Conservation (phyloP, 2,797 vertebrate species). For the Lates japonicus region DNA sequence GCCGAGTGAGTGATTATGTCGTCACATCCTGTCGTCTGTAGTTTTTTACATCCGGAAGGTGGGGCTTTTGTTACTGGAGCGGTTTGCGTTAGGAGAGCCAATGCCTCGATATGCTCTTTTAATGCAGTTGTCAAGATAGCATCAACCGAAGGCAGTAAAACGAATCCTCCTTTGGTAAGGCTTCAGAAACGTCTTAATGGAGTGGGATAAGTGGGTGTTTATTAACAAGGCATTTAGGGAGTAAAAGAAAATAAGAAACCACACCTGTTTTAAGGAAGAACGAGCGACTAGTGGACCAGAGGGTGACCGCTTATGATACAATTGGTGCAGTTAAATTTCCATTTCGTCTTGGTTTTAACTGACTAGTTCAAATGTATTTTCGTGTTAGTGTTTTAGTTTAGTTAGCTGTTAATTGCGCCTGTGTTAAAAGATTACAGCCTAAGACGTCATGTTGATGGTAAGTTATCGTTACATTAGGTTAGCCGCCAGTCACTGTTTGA, state of each 20-base stretch:
- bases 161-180: conserved; percentile 74
- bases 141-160: conserved; percentile 56
- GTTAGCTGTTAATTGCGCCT: not conserved
- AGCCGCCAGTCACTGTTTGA: conserved; percentile 11
- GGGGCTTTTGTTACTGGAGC: conserved; percentile 78
- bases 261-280: conserved; percentile 49
- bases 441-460: not conserved
- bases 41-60: conserved; percentile 72
- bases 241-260: not conserved
- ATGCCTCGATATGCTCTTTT: conserved; percentile 63
- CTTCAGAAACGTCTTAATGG: accelerated
- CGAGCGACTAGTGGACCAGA: conserved; percentile 23
- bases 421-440: no score
- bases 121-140: conserved; percentile 80
- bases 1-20: not conserved
- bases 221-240: not conserved
- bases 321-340: not conserved
- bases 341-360: accelerated
- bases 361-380: not conserved
- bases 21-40: conserved; percentile 52
- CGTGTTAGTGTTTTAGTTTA: not conserved
- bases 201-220: not conserved
- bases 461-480: conserved; percentile 25
- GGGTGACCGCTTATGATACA: not conserved
- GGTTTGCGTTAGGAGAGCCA: conserved; percentile 61